Evolutionary conservation across 2,888 invertebrate species (phyloP).

Genomic region (Pegoplata infirma): DNA sequence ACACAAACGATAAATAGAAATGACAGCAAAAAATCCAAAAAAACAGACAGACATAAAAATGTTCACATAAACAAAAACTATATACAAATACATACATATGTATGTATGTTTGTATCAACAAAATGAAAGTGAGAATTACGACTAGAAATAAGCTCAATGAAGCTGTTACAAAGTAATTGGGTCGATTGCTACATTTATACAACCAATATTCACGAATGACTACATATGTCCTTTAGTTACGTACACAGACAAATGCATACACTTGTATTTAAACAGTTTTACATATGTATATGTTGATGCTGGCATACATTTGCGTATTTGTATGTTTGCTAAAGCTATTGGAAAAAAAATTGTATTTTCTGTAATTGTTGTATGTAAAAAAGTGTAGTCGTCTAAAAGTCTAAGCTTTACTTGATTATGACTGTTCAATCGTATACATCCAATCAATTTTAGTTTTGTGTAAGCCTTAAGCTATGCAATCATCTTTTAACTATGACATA

Average conservation of each 20-base stretch:
- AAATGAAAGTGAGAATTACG: slow-evolving; percentile 50
- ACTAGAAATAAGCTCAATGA: slow-evolving; percentile 46
- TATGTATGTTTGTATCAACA: not conserved
- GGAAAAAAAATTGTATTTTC: not conserved
- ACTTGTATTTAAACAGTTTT: not conserved
- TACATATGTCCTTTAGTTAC: slow-evolving; percentile 35
- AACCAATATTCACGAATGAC: slow-evolving; percentile 45
- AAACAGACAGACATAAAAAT: not conserved
- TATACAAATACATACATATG: too few species aligned
- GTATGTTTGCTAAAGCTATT: not conserved
- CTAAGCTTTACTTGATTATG: slow-evolving; percentile 29
- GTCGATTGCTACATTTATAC: slow-evolving; percentile 38
- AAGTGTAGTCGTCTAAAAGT: not conserved
- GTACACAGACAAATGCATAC: slow-evolving; percentile 24
- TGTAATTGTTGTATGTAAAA: not conserved
- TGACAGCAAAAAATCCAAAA: not conserved
- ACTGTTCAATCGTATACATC: slow-evolving; percentile 13
- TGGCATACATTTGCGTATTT: not conserved
- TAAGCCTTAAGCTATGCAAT: slow-evolving; percentile 41
- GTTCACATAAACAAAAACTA: too few species aligned
- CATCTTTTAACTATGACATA: slow-evolving; percentile 7
- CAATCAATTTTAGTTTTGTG: slow-evolving; percentile 13
- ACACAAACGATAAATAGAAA: too few species aligned
- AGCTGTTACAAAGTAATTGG: slow-evolving; percentile 53
- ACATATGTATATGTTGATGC: too few species aligned